Evolutionary conservation across 2,113 vertebrate genomes (phyloP).

Genomic region (Lepidothrix coronata): DNA sequence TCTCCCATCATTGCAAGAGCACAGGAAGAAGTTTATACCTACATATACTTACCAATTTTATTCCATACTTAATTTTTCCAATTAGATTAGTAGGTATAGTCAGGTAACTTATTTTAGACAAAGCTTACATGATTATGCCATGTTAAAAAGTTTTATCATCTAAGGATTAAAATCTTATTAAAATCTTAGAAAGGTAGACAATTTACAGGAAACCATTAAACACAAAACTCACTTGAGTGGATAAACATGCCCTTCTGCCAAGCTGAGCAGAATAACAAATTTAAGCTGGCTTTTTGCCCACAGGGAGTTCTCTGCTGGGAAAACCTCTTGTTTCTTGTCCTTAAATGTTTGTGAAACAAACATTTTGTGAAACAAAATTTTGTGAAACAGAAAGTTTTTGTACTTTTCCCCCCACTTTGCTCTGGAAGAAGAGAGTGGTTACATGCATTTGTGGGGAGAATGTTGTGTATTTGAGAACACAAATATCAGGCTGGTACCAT

Average conservation of each 20-base stretch:
- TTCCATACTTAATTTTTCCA: background rate
- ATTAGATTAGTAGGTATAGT: background rate
- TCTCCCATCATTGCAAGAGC: background rate
- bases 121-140: background rate
- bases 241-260: slow-evolving; percentile 51
- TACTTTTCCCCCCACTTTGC: background rate
- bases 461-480: background rate
- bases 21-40: background rate
- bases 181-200: background rate
- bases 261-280: slow-evolving; percentile 35
- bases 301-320: background rate
- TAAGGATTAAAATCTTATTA: background rate
- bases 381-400: background rate
- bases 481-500: background rate
- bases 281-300: slow-evolving; percentile 14
- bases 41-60: background rate
- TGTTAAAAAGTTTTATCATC: background rate
- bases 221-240: slow-evolving; percentile 20
- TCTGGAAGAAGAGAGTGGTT: background rate
- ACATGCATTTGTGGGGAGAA: background rate
- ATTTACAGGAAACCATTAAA: slow-evolving; percentile 18
- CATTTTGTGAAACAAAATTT: no score
- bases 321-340: slow-evolving; percentile 15
- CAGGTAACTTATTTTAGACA: background rate
- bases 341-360: slow-evolving; percentile 1